A percentile compares a stretch with the other conserved stretches of the same genome.
Evolutionary conservation across 2,888 invertebrate genomes (phyloP).

Genomic region (Tenthredo distinguenda): DNA sequence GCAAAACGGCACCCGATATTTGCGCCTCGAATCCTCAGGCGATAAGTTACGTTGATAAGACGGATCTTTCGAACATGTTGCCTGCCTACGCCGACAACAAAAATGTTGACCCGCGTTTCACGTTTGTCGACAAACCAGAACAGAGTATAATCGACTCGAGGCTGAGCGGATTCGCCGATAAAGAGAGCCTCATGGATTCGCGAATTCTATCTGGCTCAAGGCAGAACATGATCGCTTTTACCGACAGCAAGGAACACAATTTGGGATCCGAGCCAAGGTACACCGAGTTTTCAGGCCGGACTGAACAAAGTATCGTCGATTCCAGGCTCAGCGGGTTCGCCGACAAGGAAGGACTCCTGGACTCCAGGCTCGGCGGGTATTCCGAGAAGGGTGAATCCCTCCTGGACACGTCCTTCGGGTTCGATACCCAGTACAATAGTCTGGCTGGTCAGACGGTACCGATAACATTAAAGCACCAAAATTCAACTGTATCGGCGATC

Average conservation of each 20-base stretch:
- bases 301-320: conserved; percentile 61
- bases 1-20: conserved; percentile 76
- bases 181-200: conserved; percentile 75
- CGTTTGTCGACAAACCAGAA: conserved; percentile 71
- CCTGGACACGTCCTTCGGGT: conserved; percentile 71
- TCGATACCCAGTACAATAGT: conserved; percentile 71
- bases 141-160: conserved; percentile 73
- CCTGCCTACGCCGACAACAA: conserved; percentile 73
- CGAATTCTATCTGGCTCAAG: conserved; percentile 75
- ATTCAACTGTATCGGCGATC: conserved; percentile 73
- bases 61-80: conserved; percentile 74
- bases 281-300: conserved; percentile 64
- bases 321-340: conserved; percentile 66
- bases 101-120: conserved; percentile 70
- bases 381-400: conserved; percentile 69
- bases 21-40: conserved; percentile 76
- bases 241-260: conserved; percentile 72
- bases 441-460: conserved; percentile 76
- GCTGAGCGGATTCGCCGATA: conserved; percentile 75
- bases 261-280: conserved; percentile 71
- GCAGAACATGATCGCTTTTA: conserved; percentile 75
- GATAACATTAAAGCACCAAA: conserved; percentile 74
- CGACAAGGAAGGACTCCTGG: conserved; percentile 69
- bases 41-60: conserved; percentile 76
- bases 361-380: conserved; percentile 64